Conservation (phyloP, 1,140 invertebrate genomes). For the Zophobas morio region DNA sequence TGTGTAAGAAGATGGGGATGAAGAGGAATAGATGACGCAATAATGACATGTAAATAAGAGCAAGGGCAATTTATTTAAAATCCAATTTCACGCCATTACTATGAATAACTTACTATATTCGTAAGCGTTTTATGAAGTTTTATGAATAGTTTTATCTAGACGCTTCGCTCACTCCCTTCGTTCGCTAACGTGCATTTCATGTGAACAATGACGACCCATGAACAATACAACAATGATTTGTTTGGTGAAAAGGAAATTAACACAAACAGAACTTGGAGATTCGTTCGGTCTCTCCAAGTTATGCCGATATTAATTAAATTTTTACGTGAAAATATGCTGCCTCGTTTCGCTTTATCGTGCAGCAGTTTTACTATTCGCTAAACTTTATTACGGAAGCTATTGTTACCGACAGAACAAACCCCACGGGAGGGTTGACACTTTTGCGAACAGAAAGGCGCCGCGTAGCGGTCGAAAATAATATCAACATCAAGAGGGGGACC, state of each 20-base stretch:
- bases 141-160: constrained; percentile 49
- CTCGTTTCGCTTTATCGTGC: constrained; percentile 11
- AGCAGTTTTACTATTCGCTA: background rate
- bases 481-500: background rate
- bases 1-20: constrained; percentile 43
- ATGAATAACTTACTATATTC: constrained; percentile 59
- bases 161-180: constrained; percentile 20
- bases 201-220: constrained; percentile 47
- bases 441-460: background rate
- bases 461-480: background rate
- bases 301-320: constrained; percentile 35
- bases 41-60: constrained; percentile 61
- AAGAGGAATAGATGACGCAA: constrained; percentile 57
- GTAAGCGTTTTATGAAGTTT: constrained; percentile 50
- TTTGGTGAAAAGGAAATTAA: constrained; percentile 55
- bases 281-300: constrained; percentile 29
- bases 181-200: constrained; percentile 37
- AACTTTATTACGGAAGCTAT: background rate
- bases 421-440: background rate
- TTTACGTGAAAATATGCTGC: background rate
- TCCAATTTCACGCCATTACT: constrained; percentile 60
- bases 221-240: constrained; percentile 53
- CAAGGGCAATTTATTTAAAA: constrained; percentile 62
- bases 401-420: background rate
- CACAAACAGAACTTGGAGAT: constrained; percentile 42